Evolutionary conservation across 2,113 vertebrate species (phyloP), one percentile per base, ranked within the genome.

Genomic region (Erinaceus europaeus): DNA sequence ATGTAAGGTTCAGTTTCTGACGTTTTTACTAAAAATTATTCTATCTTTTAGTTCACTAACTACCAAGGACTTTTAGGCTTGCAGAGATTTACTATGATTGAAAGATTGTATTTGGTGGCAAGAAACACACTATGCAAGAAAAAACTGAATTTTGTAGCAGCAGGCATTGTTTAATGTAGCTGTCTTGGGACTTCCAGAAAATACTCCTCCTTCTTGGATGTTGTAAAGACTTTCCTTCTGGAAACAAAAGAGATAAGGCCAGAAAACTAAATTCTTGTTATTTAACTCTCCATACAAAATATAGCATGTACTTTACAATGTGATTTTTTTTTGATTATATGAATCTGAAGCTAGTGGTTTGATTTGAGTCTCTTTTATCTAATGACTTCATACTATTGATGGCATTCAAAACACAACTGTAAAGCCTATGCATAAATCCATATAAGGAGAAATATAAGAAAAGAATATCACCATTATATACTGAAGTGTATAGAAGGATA

Each of bases 31-130:
- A 75, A 89, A 88, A 86, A 84, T 84, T 73, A 3, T 94, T 38
- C 80, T 89, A 14, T 95, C 69, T 95, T 96, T 96, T 93, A 92
- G 69, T 61, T 91, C 65, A 71, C 69, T 96, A 95, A 97, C 93
- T 97, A 69, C n/a, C 67, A 91, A 69, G 48, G 55, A 78, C 89
- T 91, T 8, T 32, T 93, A 83, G 62, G 40, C 21, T 90, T 59
- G 29, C 5, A 75, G 44, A 87, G 29, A 11, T 25, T 86, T 5
- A 38, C 84, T 94, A 84, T 87, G 90, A 93, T 38, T 77, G 52
- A 96, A 95, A 52, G 53, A 88, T 34, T 85, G n/a, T 84, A 88
- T 82, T 95, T 23, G 65, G 2, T 86, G 32, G 59, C 73, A 93
- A 94, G 44, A 86, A 95, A 87, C 27, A 95, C 95, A 65, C 0